Base-by-base conservation (phyloP, 2,888 invertebrate species). In the Brachynemurus nebulosus region DNA sequence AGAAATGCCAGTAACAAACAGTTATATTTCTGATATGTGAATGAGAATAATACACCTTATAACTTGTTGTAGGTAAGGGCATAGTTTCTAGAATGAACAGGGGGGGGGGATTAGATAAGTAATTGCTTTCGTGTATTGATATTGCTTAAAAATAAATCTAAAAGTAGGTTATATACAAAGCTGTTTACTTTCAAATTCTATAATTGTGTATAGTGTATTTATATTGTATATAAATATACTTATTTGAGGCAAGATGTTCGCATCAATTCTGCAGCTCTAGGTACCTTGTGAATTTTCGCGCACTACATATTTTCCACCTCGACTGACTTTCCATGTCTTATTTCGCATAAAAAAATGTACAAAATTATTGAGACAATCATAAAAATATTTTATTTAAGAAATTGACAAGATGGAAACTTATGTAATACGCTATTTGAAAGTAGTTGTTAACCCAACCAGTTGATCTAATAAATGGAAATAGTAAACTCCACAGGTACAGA, bases 391-490 rank as follows among this genome's bases (percentile, higher is more conserved):
- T 36, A 17, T 5, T n/a, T 7, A 36, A 3, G 18, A 18, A 18
- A 14, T 14, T 18, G 19, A 17, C n/a, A 36, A 8, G 16, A 36
- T 17, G 36, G 5, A 18, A 36, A 17, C 2, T 4, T 35, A 17
- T 14, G 11, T 16, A 35, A 17, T 12, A 35, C n/a, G n/a, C n/a
- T 35, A 35, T 14, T 36, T 17, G 18, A 34, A 36, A 16, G 18
- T 16, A 16, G 19, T 30, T 16, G 44, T 44, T 44, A 44, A 33
- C 44, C 44, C 44, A 44, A 44, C 44, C 44, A 44, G 25, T 40
- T 18, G 25, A 44, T 25, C 37, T 37, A 42, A 33, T 33, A 16
- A n/a, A n/a, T 30, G 18, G 20, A 17, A 37, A 37, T 18, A 37
- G 18, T 17, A 37, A 37, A 44, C 37, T 37, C 37, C 37, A 38